These are phyloP conservation scores for Chinchilla lanigera DNA, from an alignment of 2,113 vertebrate species.

Conservation along the genomic window DNA sequence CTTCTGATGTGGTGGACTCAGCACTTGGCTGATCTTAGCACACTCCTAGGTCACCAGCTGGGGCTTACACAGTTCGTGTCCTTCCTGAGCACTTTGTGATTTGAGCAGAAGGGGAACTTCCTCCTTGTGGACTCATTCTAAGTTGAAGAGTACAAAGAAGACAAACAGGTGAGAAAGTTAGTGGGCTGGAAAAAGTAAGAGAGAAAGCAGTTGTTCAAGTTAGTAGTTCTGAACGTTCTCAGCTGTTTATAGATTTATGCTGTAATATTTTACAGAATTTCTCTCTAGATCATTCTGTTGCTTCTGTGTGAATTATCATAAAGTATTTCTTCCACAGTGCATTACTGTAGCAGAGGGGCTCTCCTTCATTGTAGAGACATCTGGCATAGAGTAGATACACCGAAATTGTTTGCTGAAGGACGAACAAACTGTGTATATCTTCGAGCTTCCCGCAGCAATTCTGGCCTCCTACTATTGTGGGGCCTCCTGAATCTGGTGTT, in stretches of 20 bases:
- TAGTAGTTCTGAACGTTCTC: background rate
- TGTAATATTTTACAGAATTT: constrained; percentile 2
- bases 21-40: constrained; percentile 12
- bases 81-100: background rate
- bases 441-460: background rate
- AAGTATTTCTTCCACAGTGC: background rate
- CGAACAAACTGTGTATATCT: background rate
- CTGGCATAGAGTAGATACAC: background rate
- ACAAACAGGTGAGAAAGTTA: background rate
- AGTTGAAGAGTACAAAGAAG: background rate
- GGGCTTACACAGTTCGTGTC: background rate
- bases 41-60: too few relatives aligned
- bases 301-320: background rate
- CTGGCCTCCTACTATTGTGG: background rate
- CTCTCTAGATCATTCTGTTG: background rate
- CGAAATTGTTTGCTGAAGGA: constrained; percentile 21
- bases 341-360: background rate
- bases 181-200: background rate
- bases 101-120: background rate
- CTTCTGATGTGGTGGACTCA: background rate
- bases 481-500: background rate
- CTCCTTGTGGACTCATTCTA: background rate
- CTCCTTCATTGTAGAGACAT: background rate
- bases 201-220: background rate
- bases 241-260: background rate